Conservation (phyloP, 2,113 vertebrate genomes). For the Mastomys natalensis region DNA sequence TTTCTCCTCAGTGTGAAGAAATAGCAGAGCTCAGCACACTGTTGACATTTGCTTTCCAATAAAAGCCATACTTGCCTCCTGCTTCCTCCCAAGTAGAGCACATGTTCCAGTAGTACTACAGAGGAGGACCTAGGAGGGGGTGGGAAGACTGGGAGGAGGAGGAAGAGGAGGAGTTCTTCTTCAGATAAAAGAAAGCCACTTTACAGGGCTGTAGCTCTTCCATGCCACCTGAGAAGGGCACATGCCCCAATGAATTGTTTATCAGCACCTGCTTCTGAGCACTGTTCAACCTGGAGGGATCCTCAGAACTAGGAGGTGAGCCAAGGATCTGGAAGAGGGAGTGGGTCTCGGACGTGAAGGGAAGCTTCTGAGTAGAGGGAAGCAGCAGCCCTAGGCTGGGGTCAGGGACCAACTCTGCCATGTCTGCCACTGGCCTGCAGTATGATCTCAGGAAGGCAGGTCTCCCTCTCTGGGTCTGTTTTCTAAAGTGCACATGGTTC, state of each 20-base stretch:
- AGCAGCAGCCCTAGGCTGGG: background rate
- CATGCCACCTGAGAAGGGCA: constrained; percentile 21
- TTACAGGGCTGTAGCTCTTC: constrained; percentile 54
- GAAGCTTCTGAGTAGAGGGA: background rate
- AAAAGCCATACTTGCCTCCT: constrained; percentile 54
- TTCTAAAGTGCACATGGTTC: background rate
- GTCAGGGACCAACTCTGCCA: background rate
- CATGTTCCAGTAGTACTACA: constrained; percentile 79
- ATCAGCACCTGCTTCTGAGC: constrained; percentile 65
- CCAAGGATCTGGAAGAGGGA: constrained; percentile 57
- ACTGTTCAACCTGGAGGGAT: constrained; percentile 60
- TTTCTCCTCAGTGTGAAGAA: constrained; percentile 59
- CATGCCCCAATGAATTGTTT: constrained; percentile 47
- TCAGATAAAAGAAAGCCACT: constrained; percentile 42
- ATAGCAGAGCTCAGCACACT: constrained; percentile 48
- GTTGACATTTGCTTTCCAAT: constrained; percentile 50
- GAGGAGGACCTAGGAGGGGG: background rate
- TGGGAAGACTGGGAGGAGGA: background rate
- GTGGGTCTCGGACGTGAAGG: background rate
- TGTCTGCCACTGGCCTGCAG: background rate
- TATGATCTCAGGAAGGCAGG: background rate
- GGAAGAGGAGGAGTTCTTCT: background rate
- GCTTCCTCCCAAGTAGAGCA: constrained; percentile 68
- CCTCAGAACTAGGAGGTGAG: constrained; percentile 76
- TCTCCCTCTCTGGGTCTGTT: background rate